These are phyloP conservation scores for Rhodinocichla rosea DNA, from an alignment of 2,113 vertebrate genomes.

Conservation along the genomic window DNA sequence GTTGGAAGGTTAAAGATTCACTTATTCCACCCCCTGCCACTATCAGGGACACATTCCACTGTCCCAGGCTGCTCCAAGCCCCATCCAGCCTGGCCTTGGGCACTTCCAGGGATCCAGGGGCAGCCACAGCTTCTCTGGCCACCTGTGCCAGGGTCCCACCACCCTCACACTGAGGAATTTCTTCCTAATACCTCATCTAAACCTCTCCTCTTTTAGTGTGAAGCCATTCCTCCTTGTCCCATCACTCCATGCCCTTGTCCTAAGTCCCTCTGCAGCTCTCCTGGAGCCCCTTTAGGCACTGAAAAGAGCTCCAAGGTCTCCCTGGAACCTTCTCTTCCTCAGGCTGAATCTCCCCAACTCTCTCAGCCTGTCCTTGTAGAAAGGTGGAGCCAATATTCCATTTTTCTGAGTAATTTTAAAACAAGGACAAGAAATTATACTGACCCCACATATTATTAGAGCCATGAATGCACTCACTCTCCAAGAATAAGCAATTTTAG, in stretches of 20 bases:
- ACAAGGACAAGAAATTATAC: neutral
- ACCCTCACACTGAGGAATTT: neutral
- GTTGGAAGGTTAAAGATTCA: neutral
- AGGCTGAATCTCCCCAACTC: neutral
- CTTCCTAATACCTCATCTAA: neutral
- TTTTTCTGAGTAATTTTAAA: neutral
- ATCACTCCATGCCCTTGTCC: no score
- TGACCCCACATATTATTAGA: neutral
- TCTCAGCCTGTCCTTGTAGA: neutral
- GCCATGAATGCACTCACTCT: neutral
- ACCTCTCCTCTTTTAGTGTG: neutral
- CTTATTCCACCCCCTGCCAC: neutral
- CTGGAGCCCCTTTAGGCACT: neutral
- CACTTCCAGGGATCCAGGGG: neutral
- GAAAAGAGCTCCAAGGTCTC: neutral
- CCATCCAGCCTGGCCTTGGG: rapidly evolving
- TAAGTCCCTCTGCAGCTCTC: neutral
- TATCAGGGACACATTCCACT: neutral
- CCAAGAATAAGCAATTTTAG: neutral
- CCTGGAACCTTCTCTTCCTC: neutral
- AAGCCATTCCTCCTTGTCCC: neutral
- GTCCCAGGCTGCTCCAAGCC: rapidly evolving
- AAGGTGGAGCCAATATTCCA: neutral
- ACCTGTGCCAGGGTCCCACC: rapidly evolving
- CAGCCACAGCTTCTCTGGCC: neutral